Percentiles rank a stretch among this genome's conserved stretches.
These are phyloP conservation scores for Chrysocyon brachyurus DNA, from an alignment of 2,797 vertebrate species.

Conservation along the genomic window DNA sequence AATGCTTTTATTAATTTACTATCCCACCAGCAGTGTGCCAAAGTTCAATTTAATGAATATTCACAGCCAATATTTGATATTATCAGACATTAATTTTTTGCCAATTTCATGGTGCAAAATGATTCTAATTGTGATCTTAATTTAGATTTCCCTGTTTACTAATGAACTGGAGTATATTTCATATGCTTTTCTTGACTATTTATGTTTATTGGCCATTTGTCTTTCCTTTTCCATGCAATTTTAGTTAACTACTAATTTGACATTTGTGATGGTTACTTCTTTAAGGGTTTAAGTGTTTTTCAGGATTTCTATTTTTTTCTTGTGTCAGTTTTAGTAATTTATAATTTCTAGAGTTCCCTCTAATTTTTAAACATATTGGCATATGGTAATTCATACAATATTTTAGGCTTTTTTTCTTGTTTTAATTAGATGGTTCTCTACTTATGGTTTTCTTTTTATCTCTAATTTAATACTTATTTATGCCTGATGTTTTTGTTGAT, in stretches of 20 bases:
- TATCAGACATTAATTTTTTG: not conserved
- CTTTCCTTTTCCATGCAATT: not conserved
- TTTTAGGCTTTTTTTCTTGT: not conserved
- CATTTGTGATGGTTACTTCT: not conserved
- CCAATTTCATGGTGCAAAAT: not conserved
- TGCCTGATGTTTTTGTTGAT: not conserved
- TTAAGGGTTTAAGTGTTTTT: not conserved
- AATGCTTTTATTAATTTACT: not conserved
- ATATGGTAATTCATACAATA: not conserved
- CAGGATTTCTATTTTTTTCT: not conserved
- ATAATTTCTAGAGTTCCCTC: not conserved
- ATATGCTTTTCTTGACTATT: not conserved
- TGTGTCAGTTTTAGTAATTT: not conserved
- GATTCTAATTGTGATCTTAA: not conserved
- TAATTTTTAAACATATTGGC: not conserved
- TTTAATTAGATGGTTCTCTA: not conserved
- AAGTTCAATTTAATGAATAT: conserved; percentile 8
- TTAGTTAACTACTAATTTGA: not conserved
- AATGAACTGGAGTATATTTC: not conserved
- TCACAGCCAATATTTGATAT: conserved; percentile 2
- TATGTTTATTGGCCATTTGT: not conserved
- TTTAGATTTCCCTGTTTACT: not conserved
- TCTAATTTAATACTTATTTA: not conserved
- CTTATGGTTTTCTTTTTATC: not conserved
- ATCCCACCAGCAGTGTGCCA: not conserved